These are phyloP conservation scores for Zygothrica quintamaculata DNA, from an alignment of 2,888 invertebrate species.

Conservation along the genomic window DNA sequence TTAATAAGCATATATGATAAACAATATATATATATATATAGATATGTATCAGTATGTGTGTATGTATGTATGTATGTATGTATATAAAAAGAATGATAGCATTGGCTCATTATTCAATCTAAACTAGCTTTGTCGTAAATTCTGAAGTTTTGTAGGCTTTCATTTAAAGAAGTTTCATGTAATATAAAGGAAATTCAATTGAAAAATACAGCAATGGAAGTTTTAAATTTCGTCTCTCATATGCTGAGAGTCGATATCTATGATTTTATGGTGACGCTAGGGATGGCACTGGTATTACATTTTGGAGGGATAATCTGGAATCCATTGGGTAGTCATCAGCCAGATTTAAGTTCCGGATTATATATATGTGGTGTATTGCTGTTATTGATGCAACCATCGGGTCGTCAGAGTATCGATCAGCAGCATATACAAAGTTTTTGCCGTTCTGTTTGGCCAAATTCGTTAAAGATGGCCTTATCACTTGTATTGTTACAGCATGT, in stretches of 20 bases:
- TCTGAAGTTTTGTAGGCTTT: background rate
- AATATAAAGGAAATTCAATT: slow-evolving; percentile 7
- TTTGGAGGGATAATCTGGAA: slow-evolving; percentile 26
- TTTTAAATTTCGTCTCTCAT: background rate
- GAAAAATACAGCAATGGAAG: slow-evolving; percentile 14
- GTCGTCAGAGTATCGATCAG: background rate
- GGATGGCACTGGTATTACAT: slow-evolving; percentile 20
- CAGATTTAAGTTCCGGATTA: slow-evolving; percentile 45
- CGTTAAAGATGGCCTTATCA: slow-evolving; percentile 29
- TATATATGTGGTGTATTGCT: slow-evolving; percentile 34
- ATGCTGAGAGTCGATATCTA: slow-evolving; percentile 24
- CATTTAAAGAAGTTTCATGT: slow-evolving; percentile 6
- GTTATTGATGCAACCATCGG: slow-evolving; percentile 25
- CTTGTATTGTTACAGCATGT: slow-evolving; percentile 43
- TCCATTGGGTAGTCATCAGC: slow-evolving; percentile 31
- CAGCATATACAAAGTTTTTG: background rate
- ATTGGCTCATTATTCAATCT: background rate
- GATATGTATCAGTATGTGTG: too few relatives aligned
- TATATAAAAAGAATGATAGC: background rate
- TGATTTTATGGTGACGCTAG: slow-evolving; percentile 29
- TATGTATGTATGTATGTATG: too few relatives aligned
- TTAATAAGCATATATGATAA: too few relatives aligned
- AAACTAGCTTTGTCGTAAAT: slow-evolving; percentile 8
- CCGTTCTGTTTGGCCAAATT: slow-evolving; percentile 8
- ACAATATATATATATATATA: too few relatives aligned